Base-by-base conservation (phyloP, 2,888 invertebrate species). In the Dasypogon diadema region DNA sequence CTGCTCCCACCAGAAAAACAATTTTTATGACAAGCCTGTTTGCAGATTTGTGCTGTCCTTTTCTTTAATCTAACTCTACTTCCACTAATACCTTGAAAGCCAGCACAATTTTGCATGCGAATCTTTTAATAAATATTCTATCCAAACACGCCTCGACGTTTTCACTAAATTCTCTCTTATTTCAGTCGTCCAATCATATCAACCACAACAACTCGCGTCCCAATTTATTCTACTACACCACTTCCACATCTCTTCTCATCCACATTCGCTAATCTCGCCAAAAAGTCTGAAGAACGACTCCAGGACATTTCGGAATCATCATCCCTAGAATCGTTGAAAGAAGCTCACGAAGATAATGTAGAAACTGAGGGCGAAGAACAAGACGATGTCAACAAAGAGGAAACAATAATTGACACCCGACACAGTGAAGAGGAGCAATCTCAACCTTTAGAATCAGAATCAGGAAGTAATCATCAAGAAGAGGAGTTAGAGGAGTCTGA, bases 121-220 rank as follows among this genome's bases (percentile, higher is more conserved):
- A 51, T 18, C 5, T 22, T 56, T 10, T 56, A 24, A 14, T 56
- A 16, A 16, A 51, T 3, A 51, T 6, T 16, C 18, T 10, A 8
- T 51, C 21, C 30, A 14, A 60, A 30, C 4, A n/a, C 24, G 5
- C 12, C n/a, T 24, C 12, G 2, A 26, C 12, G 14, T 24, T n/a
- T n/a, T 26, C 42, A 42, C 26, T 14, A 26, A 3, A 56, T 34
- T 48, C 48, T 74, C n/a, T 34, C 58, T 22, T 51, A 60, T 42
- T 80, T 55, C 77, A 85, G 85, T 78, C 85, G 85, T 65, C 85
- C 85, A 79, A 85, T 86, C 77, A 34, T 30, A 54, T 54, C 84
- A 75, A 83, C 84, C 34, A 84, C 85, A 21, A 84, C 85, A 54
- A 81, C 84, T 34, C 80, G 80, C 34, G 75, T 82, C 51, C 58